Evolutionary conservation across 2,113 vertebrate species (phyloP), one percentile per base, ranked within the genome.

Genomic region (Catagonus wagneri): DNA sequence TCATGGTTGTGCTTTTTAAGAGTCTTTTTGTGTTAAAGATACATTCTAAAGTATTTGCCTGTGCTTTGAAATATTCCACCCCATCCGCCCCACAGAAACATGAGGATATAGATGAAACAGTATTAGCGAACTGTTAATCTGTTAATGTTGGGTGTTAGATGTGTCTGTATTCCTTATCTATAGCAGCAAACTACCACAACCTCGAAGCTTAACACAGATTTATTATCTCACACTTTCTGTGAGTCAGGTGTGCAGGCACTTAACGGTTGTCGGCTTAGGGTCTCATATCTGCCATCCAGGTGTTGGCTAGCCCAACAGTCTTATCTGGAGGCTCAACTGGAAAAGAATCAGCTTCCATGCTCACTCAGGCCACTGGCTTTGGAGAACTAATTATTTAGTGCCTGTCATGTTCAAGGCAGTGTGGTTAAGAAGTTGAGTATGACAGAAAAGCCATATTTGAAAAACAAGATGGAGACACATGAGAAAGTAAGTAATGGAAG

Each of bases 21-120:
- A 92, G 66, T 69, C 65, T 6, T 96, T 75, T 50, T 85, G 75
- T 78, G 29, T 78, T 92, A 90, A 56, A 66, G 50, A 91, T 44
- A 6, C 36, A 20, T 16, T 66, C 27, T 87, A 44, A 94, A 90
- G 39, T 60, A 87, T 89, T 79, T 89, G 15, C 19, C 74, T 71
- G 32, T 75, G 9, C 27, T 66, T 80, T 83, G 61, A 94, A 54
- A 61, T 23, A 56, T 36, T 65, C 60, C 54, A 72, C 56, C 78
- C 65, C 34, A 32, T 25, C 36, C 39, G 65, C 50, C 15, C 8
- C 34, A 11, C 8, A 56, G 63, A 90, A 32, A 69, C 36, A 32
- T 4, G 17, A n/a, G 6, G 10, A 1, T 83, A n/a, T 10, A n/a
- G 2, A 89, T 61, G 61, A 72, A 93, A 58, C 60, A 56, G 66